Base-by-base conservation (phyloP, 2,888 invertebrate genomes). In the Acanthosepion esculentum region DNA sequence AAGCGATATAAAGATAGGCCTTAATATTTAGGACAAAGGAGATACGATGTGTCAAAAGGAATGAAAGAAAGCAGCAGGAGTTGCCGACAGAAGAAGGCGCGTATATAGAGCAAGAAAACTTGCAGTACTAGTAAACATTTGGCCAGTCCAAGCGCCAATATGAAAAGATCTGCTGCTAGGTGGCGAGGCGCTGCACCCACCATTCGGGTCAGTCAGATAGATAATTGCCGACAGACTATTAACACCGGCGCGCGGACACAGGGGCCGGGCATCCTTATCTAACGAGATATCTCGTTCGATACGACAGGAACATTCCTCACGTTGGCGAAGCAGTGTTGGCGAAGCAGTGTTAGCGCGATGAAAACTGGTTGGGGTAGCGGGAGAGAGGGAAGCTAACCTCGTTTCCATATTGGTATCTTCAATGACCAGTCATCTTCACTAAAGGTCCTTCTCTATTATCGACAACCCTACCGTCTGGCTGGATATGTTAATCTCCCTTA, bases 161-260 rank as follows among this genome's bases (percentile, higher is more conserved):
- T 78, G 78, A 78, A 78, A 78, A 78, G n/a, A n/a, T 78, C 78
- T n/a, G n/a, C 15, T n/a, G 15, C 78, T 78, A 78, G 78, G n/a
- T 78, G 78, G n/a, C 78, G 78, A n/a, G 78, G 78, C 78, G 5
- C n/a, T 78, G 78, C 78, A 78, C 78, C n/a, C 78, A 78, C 15
- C 78, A 78, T 78, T n/a, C 78, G 12, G 78, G 78, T 78, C 78
- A 78, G n/a, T 33, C n/a, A n/a, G 78, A 78, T 78, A 78, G 78
- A 78, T 78, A 78, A 78, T 78, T 78, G 78, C 78, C 78, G 78
- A 78, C 78, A 78, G 78, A 78, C 78, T n/a, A 78, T 78, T 78
- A 78, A 78, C 78, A 78, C 78, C 78, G n/a, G n/a, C 78, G 78
- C 10, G n/a, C 78, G 78, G 78, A 78, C 78, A 78, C 78, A 78